Percentiles rank a stretch among this genome's conserved stretches.
These are phyloP conservation scores for Petrosia ficiformis DNA, from an alignment of 37 sponge, comb jelly and placozoan genomes.

Conservation along the genomic window DNA sequence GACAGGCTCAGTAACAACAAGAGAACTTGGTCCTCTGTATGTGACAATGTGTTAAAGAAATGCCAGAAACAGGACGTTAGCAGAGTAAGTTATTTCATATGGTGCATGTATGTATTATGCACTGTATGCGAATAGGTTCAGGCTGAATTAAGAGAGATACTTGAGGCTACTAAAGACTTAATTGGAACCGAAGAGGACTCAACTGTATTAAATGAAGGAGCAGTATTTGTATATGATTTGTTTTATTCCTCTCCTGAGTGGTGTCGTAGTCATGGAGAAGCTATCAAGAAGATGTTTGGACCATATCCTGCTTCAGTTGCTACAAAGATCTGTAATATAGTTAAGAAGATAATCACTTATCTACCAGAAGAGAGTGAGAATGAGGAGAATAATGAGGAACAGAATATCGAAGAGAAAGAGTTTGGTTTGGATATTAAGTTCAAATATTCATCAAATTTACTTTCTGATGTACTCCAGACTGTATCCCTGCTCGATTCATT, in stretches of 20 bases:
- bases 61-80: not conserved
- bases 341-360: slow-evolving; percentile 26
- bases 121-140: too few species aligned
- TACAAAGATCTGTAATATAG: slow-evolving; percentile 23
- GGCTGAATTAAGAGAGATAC: too few species aligned
- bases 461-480: not conserved
- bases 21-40: too few species aligned
- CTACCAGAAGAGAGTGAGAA: not conserved
- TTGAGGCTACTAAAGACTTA: too few species aligned
- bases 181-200: slow-evolving; percentile 11
- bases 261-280: slow-evolving; percentile 35
- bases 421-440: slow-evolving; percentile 71
- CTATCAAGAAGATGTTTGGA: slow-evolving; percentile 41
- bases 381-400: not conserved
- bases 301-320: slow-evolving; percentile 74
- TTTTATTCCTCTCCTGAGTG: slow-evolving; percentile 24
- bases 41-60: too few species aligned
- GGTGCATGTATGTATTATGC: too few species aligned
- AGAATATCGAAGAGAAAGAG: slow-evolving; percentile 22
- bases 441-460: slow-evolving; percentile 6
- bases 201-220: slow-evolving; percentile 33
- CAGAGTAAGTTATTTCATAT: too few species aligned
- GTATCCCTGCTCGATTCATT: slow-evolving; percentile 32
- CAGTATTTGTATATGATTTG: slow-evolving; percentile 52
- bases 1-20: too few species aligned